Percentiles rank a stretch among this genome's conserved stretches.
These are phyloP conservation scores for Saturnia japonica DNA, from an alignment of 2,888 invertebrate genomes.

Conservation along the genomic window DNA sequence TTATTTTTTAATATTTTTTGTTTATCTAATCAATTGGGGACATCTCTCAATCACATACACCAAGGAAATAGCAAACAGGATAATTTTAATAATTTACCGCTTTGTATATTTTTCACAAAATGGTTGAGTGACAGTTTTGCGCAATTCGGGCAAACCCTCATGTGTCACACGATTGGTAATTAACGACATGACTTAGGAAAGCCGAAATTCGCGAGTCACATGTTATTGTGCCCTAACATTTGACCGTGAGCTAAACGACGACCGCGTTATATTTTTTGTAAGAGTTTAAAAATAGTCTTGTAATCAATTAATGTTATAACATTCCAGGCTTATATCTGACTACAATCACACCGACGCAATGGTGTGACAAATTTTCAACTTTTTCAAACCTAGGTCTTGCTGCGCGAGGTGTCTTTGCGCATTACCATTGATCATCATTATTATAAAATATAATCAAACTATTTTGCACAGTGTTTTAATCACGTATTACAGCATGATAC, in stretches of 20 bases:
- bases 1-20: too few species aligned
- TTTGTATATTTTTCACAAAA: slow-evolving; percentile 20
- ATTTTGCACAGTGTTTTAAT: too few species aligned
- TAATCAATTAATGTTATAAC: slow-evolving; percentile 22
- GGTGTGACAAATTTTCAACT: neutral
- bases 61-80: too few species aligned
- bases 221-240: slow-evolving; percentile 51
- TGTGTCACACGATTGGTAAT: slow-evolving; percentile 52
- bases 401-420: neutral
- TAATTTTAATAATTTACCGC: slow-evolving; percentile 16
- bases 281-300: slow-evolving; percentile 18
- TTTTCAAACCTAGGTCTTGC: neutral
- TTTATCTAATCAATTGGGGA: too few species aligned
- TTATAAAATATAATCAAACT: neutral
- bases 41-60: too few species aligned
- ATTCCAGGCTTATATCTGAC: neutral
- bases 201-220: slow-evolving; percentile 52
- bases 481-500: too few species aligned
- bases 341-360: neutral
- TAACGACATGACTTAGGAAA: slow-evolving; percentile 58
- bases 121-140: slow-evolving; percentile 40
- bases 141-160: slow-evolving; percentile 35
- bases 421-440: neutral
- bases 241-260: slow-evolving; percentile 43
- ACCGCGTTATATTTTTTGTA: slow-evolving; percentile 28